Percentiles rank a stretch among this genome's conserved stretches.
Evolutionary conservation across 1,140 invertebrate genomes (phyloP).

Genomic region (Drosophila funebris): DNA sequence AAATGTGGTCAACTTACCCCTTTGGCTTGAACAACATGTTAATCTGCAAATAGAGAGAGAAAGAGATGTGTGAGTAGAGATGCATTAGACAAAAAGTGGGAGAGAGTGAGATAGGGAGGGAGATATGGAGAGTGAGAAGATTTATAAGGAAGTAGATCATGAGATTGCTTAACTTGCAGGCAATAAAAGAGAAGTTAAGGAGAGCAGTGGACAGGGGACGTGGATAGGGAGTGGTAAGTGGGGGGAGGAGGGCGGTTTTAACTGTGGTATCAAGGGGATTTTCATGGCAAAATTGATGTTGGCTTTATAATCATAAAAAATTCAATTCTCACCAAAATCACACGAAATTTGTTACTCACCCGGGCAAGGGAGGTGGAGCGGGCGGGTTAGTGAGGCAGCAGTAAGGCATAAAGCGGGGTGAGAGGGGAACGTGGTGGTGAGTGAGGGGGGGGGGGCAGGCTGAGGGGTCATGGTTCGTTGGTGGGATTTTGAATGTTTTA

Average conservation of each 20-base stretch:
- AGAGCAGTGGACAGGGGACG: too few species aligned
- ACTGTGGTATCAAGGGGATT: slow-evolving; percentile 28
- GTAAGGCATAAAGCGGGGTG: too few species aligned
- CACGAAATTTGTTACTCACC: slow-evolving; percentile 62
- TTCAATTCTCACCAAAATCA: slow-evolving; percentile 64
- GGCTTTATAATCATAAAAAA: slow-evolving; percentile 69
- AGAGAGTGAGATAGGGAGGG: not conserved
- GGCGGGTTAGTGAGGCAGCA: too few species aligned
- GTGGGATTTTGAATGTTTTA: slow-evolving; percentile 73
- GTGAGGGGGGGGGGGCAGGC: not conserved
- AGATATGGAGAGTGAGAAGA: not conserved
- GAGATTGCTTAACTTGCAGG: slow-evolving; percentile 25
- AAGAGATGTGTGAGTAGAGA: slow-evolving; percentile 1
- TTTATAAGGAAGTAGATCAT: slow-evolving; percentile 22
- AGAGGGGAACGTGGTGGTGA: too few species aligned
- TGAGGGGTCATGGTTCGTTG: slow-evolving; percentile 15
- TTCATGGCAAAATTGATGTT: slow-evolving; percentile 58
- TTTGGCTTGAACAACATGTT: slow-evolving; percentile 48
- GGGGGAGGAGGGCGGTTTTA: not conserved
- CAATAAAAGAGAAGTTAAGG: slow-evolving; percentile 60
- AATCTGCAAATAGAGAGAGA: slow-evolving; percentile 44
- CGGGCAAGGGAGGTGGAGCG: not conserved
- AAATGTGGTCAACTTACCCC: slow-evolving; percentile 48
- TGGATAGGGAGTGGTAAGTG: too few species aligned
- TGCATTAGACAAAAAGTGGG: too few species aligned